Percentiles rank a stretch among this genome's conserved stretches.
Evolutionary conservation across 2,888 invertebrate species (phyloP).

Genomic region (Pristionchus japonicus): DNA sequence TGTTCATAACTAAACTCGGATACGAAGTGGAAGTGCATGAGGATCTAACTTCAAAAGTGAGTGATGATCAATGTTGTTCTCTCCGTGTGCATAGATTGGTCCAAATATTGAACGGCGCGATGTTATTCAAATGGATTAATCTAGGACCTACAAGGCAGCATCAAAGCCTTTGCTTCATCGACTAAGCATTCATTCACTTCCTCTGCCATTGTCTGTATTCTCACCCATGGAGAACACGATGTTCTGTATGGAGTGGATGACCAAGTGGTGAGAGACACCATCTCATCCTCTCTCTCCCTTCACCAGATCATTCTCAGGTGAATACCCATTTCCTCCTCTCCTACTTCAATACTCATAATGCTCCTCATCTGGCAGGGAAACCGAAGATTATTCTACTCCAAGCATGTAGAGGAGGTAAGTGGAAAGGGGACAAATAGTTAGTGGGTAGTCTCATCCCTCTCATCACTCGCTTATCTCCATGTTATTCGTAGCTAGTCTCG

Average conservation of each 20-base stretch:
- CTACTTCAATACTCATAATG: slow-evolving; percentile 62
- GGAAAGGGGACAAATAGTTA: not conserved
- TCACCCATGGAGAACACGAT: slow-evolving; percentile 73
- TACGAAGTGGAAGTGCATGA: slow-evolving; percentile 64
- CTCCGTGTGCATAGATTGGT: not conserved
- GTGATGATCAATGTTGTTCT: not conserved
- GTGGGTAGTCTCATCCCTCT: no score
- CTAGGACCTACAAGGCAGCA: not conserved
- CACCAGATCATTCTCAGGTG: not conserved
- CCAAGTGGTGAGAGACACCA: slow-evolving; percentile 46
- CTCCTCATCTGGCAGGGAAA: slow-evolving; percentile 71
- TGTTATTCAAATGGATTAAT: not conserved
- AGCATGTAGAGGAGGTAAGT: slow-evolving; percentile 74
- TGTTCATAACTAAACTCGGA: slow-evolving; percentile 64
- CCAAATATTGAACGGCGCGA: not conserved
- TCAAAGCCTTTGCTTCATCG: slow-evolving; percentile 12
- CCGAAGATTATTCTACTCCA: slow-evolving; percentile 74
- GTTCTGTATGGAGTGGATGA: slow-evolving; percentile 67
- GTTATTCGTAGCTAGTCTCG: not conserved
- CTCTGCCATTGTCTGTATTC: slow-evolving; percentile 65
- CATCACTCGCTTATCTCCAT: not conserved
- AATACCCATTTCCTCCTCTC: slow-evolving; percentile 55
- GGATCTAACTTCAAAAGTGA: slow-evolving; percentile 65
- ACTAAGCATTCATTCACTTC: slow-evolving; percentile 26
- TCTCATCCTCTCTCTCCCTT: not conserved